Evolutionary conservation across 2,797 vertebrate genomes (phyloP), one percentile per base, ranked within the genome.

Genomic region (Falco cherrug): DNA sequence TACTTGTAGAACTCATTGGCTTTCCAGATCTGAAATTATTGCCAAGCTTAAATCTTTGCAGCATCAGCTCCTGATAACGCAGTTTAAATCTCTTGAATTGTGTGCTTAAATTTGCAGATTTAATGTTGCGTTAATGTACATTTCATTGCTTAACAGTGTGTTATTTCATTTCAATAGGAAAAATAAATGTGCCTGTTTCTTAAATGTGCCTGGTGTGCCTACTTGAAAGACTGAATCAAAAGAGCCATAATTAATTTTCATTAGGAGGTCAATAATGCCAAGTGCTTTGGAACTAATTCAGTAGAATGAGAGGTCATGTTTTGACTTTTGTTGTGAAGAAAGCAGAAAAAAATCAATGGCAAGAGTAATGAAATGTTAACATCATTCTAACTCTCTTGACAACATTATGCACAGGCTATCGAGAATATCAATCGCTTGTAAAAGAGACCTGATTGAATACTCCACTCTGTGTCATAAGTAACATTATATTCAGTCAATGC

Each of bases 361-460:
- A 84, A 87, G 94, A 96, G 79, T 93, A 96, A 96, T 89, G 94
- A 97, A 97, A 98, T 92, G 82, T 91, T 98, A 97, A 97, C 92
- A 95, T 95, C 90, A 47, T 90, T 94, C 79, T 77, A 96, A 90
- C 39, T 95, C 87, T 95, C 95, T 89, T n/a, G 35, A 96, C 74
- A 92, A 85, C 83, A 94, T 84, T 96, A 86, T 84, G 74, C 69
- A 94, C 35, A 95, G 57, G 87, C 92, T 85, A 93, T 87, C 2
- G 1, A 87, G 82, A 97, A 95, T 96, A 93, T 91, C 93, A 95
- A 96, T 82, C 91, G 41, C 56, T 96, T 96, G 56, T 95, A 85
- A 96, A 96, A 97, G 79, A 86, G 61, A 80, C 16, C 37, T 96
- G 74, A 93, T 56, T 96, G 83, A 95, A 93, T 85, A 92, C 39